A percentile compares a stretch with the other conserved stretches of the same genome.
These are phyloP conservation scores for Cuniculus paca DNA, from an alignment of 2,797 vertebrate genomes.

Conservation along the genomic window DNA sequence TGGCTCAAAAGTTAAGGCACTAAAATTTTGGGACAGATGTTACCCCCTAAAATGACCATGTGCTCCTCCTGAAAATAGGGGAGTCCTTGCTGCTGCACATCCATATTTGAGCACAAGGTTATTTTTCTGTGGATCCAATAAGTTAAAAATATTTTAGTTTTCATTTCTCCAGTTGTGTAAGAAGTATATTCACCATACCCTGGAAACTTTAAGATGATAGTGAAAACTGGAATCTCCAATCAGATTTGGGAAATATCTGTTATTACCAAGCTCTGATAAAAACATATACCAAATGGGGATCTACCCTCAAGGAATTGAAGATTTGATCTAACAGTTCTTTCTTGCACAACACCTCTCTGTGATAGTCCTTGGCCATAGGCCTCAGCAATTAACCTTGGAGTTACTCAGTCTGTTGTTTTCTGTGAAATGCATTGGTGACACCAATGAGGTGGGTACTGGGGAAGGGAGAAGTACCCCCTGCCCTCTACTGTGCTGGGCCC, in stretches of 20 bases:
- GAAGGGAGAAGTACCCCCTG: not conserved
- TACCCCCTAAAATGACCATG: not conserved
- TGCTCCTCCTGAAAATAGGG: not conserved
- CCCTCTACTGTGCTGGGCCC: accelerated
- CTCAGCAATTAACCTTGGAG: not conserved
- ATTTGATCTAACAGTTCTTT: not conserved
- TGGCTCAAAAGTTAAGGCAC: not conserved
- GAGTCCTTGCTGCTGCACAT: accelerated
- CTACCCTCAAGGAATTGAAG: not conserved
- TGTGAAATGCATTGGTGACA: too few relatives aligned
- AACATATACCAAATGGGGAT: not conserved
- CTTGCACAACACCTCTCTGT: not conserved
- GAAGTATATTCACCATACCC: not conserved
- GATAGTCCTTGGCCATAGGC: not conserved
- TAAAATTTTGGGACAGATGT: not conserved
- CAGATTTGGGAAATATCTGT: not conserved
- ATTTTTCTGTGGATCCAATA: not conserved
- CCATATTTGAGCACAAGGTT: not conserved
- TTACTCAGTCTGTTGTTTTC: not conserved
- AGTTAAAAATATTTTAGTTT: not conserved
- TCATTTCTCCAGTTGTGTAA: not conserved
- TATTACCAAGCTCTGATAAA: not conserved
- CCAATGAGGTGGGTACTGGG: not conserved
- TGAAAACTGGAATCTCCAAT: not conserved
- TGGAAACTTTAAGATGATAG: not conserved